Percentiles rank a stretch among this genome's conserved stretches.
Conservation (phyloP, 1,140 invertebrate species). For the Saxidomus purpurata region DNA sequence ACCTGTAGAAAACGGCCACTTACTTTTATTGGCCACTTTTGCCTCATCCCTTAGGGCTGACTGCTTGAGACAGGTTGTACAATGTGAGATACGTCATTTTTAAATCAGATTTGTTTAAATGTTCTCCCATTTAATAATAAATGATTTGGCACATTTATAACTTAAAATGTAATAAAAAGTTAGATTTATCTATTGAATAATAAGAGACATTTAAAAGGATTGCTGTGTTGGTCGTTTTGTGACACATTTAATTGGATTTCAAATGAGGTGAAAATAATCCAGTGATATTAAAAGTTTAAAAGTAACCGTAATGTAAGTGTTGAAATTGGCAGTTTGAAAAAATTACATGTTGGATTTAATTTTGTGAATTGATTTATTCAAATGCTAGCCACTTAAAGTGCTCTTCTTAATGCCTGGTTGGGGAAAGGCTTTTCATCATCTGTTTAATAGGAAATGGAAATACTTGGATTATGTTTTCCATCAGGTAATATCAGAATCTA, state of each 20-base stretch:
- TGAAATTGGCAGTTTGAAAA: constrained; percentile 14
- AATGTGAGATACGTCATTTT: too few relatives aligned
- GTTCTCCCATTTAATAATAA: too few relatives aligned
- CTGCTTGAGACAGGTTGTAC: too few relatives aligned
- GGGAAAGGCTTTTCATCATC: background rate
- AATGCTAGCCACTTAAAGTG: constrained; percentile 6
- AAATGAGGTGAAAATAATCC: constrained; percentile 29
- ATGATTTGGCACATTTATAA: too few relatives aligned
- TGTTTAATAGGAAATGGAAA: constrained; percentile 19
- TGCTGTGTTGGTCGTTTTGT: background rate
- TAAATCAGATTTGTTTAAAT: too few relatives aligned
- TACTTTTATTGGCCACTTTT: too few relatives aligned
- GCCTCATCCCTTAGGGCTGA: too few relatives aligned
- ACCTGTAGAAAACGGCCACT: too few relatives aligned
- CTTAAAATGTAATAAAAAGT: too few relatives aligned
- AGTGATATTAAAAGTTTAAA: constrained; percentile 21
- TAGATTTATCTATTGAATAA: too few relatives aligned
- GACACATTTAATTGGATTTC: constrained; percentile 13
- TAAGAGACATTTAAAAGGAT: too few relatives aligned
- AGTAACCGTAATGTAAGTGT: background rate
- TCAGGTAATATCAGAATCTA: constrained; percentile 7
- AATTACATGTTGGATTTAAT: constrained; percentile 22
- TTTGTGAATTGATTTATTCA: constrained; percentile 23
- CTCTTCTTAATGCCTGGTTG: background rate
- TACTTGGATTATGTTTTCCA: constrained; percentile 12